phyloP scores from a whole-genome alignment of 1,140 invertebrate genomes.

The Drosophila cardini region DNA sequence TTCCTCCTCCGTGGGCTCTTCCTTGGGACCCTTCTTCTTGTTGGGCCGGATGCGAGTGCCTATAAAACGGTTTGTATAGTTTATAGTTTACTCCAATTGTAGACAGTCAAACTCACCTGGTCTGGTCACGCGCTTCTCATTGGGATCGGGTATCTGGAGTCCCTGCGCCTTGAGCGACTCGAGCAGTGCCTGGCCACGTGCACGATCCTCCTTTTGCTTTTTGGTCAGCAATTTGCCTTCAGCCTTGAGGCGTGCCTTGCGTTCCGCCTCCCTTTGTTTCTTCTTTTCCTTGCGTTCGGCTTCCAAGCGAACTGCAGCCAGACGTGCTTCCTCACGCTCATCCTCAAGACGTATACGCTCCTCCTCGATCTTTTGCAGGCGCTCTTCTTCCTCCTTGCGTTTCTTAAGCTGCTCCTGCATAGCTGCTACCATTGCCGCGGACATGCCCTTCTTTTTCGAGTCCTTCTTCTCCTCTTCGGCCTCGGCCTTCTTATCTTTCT shows the following conservation, averaged over 20 bases:
- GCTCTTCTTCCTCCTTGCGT: conserved; percentile 96
- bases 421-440: conserved; percentile 91
- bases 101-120: conserved; percentile 82
- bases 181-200: conserved; percentile 93
- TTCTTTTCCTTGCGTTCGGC: conserved; percentile 95
- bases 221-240: conserved; percentile 97
- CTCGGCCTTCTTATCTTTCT: conserved; percentile 86
- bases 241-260: conserved; percentile 95
- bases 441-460: conserved; percentile 88
- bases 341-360: conserved; percentile 91
- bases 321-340: conserved; percentile 89
- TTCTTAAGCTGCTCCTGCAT: conserved; percentile 95
- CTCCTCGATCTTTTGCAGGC: conserved; percentile 91
- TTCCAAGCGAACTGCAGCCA: conserved; percentile 92
- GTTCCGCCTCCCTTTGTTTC: conserved; percentile 97
- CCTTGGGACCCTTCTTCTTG: conserved; percentile 86
- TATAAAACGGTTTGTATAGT: conserved; percentile 7
- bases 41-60: conserved; percentile 90
- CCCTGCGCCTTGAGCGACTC: conserved; percentile 95
- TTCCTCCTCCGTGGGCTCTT: conserved; percentile 84
- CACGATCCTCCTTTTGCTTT: conserved; percentile 96
- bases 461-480: conserved; percentile 86
- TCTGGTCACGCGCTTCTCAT: conserved; percentile 89
- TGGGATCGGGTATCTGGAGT: conserved; percentile 87
- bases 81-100: not conserved